Conservation (phyloP, 2,888 invertebrate species). For the Drosophila mimetica region DNA sequence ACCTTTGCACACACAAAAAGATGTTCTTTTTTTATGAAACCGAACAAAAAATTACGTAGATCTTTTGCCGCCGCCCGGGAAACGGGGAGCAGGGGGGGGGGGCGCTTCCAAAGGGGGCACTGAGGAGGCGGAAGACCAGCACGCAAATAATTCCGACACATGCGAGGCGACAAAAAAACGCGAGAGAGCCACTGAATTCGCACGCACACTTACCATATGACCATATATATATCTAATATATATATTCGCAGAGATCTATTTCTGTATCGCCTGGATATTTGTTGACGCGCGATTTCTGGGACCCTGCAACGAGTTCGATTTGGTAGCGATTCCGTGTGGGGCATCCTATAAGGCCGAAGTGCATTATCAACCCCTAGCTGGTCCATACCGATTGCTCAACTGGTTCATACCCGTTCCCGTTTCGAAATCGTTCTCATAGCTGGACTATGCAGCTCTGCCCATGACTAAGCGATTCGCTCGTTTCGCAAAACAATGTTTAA, state of each 20-base stretch:
- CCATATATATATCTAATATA: slow-evolving; percentile 30
- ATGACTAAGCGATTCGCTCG: slow-evolving; percentile 11
- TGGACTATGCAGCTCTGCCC: neutral
- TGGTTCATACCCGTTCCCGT: slow-evolving; percentile 17
- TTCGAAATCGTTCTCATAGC: neutral
- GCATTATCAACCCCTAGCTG: neutral
- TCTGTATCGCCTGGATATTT: slow-evolving; percentile 53
- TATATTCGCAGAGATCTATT: slow-evolving; percentile 48
- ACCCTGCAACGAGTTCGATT: neutral
- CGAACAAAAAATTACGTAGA: slow-evolving; percentile 66
- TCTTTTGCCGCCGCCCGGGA: slow-evolving; percentile 59
- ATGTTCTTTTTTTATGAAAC: slow-evolving; percentile 13
- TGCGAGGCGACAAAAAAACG: slow-evolving; percentile 25
- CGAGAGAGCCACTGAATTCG: neutral
- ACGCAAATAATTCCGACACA: slow-evolving; percentile 65
- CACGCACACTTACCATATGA: slow-evolving; percentile 25
- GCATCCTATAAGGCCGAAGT: neutral
- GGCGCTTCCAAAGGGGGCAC: neutral
- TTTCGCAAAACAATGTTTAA: neutral
- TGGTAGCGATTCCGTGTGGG: too few relatives aligned
- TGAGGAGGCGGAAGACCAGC: slow-evolving; percentile 24
- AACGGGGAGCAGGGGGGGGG: neutral
- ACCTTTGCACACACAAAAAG: slow-evolving; percentile 27
- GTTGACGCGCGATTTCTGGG: slow-evolving; percentile 19
- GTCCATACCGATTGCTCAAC: slow-evolving; percentile 10